Conservation (phyloP, 2,888 invertebrate genomes). For the Blera fallax region DNA sequence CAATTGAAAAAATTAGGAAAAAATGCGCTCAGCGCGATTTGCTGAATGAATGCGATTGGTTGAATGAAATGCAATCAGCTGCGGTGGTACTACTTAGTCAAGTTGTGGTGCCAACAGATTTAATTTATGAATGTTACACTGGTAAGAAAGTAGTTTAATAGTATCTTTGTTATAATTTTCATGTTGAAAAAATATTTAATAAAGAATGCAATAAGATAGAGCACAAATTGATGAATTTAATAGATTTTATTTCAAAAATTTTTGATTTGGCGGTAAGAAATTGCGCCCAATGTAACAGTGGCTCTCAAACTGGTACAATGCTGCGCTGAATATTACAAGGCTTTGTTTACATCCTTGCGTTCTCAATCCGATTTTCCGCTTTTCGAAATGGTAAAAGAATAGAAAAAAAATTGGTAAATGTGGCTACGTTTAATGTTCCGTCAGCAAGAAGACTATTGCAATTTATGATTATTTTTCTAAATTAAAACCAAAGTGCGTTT, state of each 20-base stretch:
- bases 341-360: no score
- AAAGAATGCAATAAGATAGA: not conserved
- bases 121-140: not conserved
- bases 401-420: no score
- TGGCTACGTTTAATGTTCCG: no score
- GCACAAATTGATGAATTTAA: no score
- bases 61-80: constrained; percentile 46
- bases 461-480: no score
- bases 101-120: not conserved
- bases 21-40: constrained; percentile 64
- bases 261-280: not conserved
- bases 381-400: no score
- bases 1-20: constrained; percentile 73
- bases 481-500: no score
- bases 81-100: constrained; percentile 20
- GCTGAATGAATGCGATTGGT: constrained; percentile 69
- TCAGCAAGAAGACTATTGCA: no score
- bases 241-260: not conserved
- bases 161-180: no score
- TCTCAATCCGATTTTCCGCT: no score
- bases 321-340: no score
- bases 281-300: not conserved
- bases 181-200: not conserved
- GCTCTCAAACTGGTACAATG: not conserved
- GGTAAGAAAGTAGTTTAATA: not conserved